Base-by-base conservation (phyloP, 2,888 invertebrate genomes). In the Dryocosmus kuriphilus region DNA sequence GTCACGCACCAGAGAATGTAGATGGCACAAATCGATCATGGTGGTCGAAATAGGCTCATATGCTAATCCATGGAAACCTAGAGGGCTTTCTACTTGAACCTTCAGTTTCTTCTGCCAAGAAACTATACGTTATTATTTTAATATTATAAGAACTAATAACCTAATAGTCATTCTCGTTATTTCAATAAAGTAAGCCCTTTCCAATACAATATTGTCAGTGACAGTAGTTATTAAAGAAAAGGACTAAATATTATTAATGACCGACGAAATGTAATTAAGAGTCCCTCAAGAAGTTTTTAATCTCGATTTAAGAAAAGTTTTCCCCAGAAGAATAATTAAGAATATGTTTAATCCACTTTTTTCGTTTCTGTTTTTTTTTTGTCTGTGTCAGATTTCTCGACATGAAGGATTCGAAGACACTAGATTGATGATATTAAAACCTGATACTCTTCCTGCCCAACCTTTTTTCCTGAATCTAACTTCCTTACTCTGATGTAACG, bases 361-460 rank as follows among this genome's bases (percentile, higher is more conserved):
- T 35, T 35, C 2, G 19, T 32, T 62, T 32, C 7, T 30, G 4
- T 63, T 46, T 27, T 30, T n/a, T 24, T 71, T 57, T 57, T 14
- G 11, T 6, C 57, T 24, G 14, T 14, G 57, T 57, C 24, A 57
- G 57, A 57, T 24, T 57, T 57, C 57, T 57, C 24, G 9, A 24
- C 22, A 24, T n/a, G 30, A 51, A 71, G 27, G 30, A 71, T 71
- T 30, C 46, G 30, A n/a, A 71, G 71, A 71, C 30, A 30, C 27
- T 51, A 71, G 71, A 71, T 71, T 71, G 71, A 71, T 71, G 71
- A 51, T 71, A 51, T 71, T 51, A 30, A 30, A 51, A 51, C 51
- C n/a, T 71, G 51, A 71, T 51, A 51, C 51, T 51, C 30, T 30
- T 30, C n/a, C 16, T 16, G n/a, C 9, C 27, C 57, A 24, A 51